A percentile compares a stretch with the other conserved stretches of the same genome.
phyloP scores from a whole-genome alignment of 23 tunicate species.

The Halocynthia aurantium region DNA sequence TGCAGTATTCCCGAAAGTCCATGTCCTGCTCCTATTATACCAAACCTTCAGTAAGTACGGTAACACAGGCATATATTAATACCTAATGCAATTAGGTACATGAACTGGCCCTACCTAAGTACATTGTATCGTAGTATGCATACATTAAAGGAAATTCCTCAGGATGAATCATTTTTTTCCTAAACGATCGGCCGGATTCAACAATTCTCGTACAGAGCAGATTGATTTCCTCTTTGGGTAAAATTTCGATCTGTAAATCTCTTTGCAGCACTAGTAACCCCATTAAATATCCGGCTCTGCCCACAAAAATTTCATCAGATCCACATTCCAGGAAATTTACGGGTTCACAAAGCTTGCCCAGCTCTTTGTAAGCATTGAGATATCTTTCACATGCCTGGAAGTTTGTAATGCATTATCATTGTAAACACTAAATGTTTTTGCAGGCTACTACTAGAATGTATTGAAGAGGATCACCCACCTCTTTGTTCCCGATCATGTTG shows the following conservation, averaged over 20 bases:
- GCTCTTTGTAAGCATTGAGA: conserved; percentile 23
- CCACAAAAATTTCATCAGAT: conserved; percentile 77
- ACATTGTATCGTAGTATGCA: conserved; percentile 48
- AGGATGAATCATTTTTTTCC: conserved; percentile 16
- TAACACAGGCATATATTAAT: too few relatives aligned
- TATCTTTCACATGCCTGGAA: conserved; percentile 32
- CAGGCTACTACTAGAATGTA: too few relatives aligned
- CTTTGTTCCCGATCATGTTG: conserved; percentile 2
- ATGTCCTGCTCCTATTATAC: conserved; percentile 48
- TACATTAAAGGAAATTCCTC: conserved; percentile 48
- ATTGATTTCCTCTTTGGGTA: conserved; percentile 21
- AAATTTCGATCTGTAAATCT: conserved; percentile 23
- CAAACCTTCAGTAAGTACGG: too few relatives aligned
- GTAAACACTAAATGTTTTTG: too few relatives aligned
- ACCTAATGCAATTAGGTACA: too few relatives aligned
- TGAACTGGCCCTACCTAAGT: conserved; percentile 27
- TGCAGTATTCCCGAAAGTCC: conserved; percentile 65
- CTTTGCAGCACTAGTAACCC: conserved; percentile 43
- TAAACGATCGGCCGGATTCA: conserved; percentile 41
- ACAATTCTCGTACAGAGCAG: conserved; percentile 12
- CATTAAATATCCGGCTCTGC: conserved; percentile 64
- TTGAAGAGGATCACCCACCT: neutral
- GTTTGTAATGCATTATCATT: neutral
- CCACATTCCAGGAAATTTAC: conserved; percentile 34
- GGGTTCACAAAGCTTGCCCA: conserved; percentile 34